These are phyloP conservation scores for Xiphophorus couchianus DNA, from an alignment of 2,113 vertebrate genomes.

Conservation along the genomic window DNA sequence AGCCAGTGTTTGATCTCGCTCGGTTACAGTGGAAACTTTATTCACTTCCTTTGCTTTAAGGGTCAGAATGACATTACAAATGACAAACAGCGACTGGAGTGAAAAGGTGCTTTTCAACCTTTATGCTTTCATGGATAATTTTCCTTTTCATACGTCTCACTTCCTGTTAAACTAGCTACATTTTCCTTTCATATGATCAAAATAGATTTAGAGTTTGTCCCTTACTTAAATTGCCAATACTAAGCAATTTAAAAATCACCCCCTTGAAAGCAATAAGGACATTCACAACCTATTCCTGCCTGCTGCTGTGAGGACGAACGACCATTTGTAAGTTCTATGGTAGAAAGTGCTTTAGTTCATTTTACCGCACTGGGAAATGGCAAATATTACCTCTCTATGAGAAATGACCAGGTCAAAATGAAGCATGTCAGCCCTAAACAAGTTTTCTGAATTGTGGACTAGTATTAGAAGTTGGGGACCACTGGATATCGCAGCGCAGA, in stretches of 20 bases:
- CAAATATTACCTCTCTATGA: no score
- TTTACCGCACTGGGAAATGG: background rate
- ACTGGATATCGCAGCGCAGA: no score
- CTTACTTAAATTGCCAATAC: no score
- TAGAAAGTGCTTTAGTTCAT: background rate
- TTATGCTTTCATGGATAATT: background rate
- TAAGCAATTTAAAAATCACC: background rate
- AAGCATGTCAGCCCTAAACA: background rate
- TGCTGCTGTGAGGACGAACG: background rate
- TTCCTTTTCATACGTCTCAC: background rate
- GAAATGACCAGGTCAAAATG: background rate
- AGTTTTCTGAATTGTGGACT: background rate
- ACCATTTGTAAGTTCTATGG: background rate
- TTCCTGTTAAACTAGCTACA: background rate
- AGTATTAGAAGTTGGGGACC: background rate
- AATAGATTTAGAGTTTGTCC: background rate
- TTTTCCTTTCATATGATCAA: background rate
- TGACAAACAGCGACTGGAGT: background rate
- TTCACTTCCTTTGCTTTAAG: no score
- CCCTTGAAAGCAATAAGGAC: background rate
- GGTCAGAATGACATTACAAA: no score
- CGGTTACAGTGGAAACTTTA: no score
- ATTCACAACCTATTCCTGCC: background rate
- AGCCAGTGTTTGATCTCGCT: background rate
- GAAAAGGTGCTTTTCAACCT: background rate